Conservation (phyloP, 2,113 vertebrate species). For the Hemiscyllium ocellatum region DNA sequence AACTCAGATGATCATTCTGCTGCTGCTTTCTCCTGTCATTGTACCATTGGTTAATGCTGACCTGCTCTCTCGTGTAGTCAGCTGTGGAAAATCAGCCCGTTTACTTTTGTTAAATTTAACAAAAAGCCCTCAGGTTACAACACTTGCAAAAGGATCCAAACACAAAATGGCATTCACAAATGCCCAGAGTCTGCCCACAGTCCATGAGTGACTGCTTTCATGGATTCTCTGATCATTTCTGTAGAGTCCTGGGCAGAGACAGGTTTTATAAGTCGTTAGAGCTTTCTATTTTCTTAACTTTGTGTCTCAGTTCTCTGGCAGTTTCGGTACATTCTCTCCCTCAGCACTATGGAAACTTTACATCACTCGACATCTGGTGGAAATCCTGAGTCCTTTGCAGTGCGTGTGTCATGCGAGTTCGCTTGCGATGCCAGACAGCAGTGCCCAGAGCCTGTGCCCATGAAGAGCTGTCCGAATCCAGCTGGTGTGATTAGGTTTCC, state of each 20-base stretch:
- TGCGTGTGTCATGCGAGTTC: not conserved
- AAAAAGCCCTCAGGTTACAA: not conserved
- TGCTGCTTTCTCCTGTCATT: not conserved
- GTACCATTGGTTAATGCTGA: not conserved
- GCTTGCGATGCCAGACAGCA: not conserved
- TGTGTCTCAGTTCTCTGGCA: not conserved
- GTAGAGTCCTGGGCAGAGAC: not conserved
- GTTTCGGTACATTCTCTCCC: not conserved
- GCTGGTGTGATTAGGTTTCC: not conserved
- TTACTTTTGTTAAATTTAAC: not conserved
- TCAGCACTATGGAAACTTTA: not conserved
- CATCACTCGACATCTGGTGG: not conserved
- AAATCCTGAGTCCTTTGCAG: not conserved
- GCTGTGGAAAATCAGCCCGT: not conserved
- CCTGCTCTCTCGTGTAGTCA: not conserved
- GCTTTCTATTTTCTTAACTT: not conserved
- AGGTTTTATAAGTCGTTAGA: not conserved
- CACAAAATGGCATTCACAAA: not conserved
- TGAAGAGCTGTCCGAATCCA: not conserved
- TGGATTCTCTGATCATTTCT: not conserved
- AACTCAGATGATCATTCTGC: not conserved
- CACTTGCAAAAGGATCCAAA: not conserved
- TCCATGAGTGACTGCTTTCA: not conserved
- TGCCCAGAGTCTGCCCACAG: not conserved
- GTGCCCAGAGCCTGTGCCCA: conserved; percentile 1